These are phyloP conservation scores for Copidosoma floridanum DNA, from an alignment of 1,140 invertebrate species.

Conservation along the genomic window DNA sequence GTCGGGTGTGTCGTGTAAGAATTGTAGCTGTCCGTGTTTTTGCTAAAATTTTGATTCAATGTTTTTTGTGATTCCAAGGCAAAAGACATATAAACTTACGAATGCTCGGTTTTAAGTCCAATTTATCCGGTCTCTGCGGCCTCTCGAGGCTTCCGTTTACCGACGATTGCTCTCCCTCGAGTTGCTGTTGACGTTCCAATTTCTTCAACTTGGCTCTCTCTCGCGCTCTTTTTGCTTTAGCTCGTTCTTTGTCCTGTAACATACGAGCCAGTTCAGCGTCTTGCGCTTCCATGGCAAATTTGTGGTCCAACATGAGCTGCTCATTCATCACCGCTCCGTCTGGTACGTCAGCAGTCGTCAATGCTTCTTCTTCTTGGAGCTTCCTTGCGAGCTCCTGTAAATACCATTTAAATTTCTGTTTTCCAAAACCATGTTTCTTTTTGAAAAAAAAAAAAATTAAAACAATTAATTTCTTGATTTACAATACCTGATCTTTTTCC, in stretches of 20 bases:
- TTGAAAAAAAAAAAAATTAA: not conserved
- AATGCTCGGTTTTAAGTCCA: constrained; percentile 41
- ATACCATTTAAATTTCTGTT: not conserved
- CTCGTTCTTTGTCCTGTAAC: constrained; percentile 81
- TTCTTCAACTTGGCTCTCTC: constrained; percentile 68
- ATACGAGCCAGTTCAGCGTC: constrained; percentile 86
- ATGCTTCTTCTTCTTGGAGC: constrained; percentile 67
- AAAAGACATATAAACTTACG: constrained; percentile 15
- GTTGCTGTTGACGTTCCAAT: constrained; percentile 60
- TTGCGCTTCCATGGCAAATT: constrained; percentile 85
- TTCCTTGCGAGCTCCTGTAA: constrained; percentile 65
- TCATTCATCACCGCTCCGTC: constrained; percentile 61
- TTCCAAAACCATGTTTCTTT: too few species aligned
- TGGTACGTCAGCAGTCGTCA: constrained; percentile 44
- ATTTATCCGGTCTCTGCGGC: constrained; percentile 46
- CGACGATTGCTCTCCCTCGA: constrained; percentile 37
- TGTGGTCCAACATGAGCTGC: constrained; percentile 67
- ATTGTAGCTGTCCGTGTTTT: constrained; percentile 19
- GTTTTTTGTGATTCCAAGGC: too few species aligned
- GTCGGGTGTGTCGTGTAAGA: constrained; percentile 28
- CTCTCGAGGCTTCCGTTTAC: constrained; percentile 37
- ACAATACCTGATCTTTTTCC: constrained; percentile 62
- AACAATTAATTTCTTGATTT: constrained; percentile 13
- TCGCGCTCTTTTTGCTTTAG: constrained; percentile 66
- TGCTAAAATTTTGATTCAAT: not conserved